A percentile compares a stretch with the other conserved stretches of the same genome.
phyloP scores from a whole-genome alignment of 2,888 invertebrate genomes.

The Ichneumoninae sp. region DNA sequence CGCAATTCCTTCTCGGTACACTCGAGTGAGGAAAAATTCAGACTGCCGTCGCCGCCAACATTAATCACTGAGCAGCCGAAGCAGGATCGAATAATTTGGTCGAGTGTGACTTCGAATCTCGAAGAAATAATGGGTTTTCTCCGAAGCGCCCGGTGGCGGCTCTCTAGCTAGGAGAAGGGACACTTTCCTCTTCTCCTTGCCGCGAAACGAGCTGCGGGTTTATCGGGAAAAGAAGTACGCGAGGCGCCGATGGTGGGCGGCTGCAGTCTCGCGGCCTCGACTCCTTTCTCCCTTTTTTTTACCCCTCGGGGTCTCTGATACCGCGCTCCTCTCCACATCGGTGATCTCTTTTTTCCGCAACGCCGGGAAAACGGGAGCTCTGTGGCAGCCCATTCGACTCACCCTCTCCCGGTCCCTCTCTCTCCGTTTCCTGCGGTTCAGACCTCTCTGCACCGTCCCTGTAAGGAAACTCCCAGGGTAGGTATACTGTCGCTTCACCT shows the following conservation, averaged over 20 bases:
- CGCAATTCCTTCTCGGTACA: conserved; percentile 52
- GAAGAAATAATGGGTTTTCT: conserved; percentile 67
- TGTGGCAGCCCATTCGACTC: conserved; percentile 42
- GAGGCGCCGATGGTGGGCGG: conserved; percentile 45
- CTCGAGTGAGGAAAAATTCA: conserved; percentile 48
- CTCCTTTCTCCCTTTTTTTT: conserved; percentile 49
- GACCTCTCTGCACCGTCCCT: conserved; percentile 27
- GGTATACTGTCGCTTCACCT: conserved; percentile 56
- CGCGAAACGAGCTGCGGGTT: conserved; percentile 63
- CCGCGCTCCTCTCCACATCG: conserved; percentile 42
- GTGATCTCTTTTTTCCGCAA: conserved; percentile 62
- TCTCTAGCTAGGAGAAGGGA: neutral
- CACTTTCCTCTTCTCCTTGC: conserved; percentile 28
- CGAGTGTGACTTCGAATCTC: conserved; percentile 67
- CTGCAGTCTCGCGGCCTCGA: conserved; percentile 50
- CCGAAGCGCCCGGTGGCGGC: conserved; percentile 18
- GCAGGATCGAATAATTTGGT: conserved; percentile 68
- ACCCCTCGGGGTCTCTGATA: conserved; percentile 35
- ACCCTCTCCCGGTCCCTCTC: conserved; percentile 11
- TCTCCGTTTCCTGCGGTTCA: conserved; percentile 44
- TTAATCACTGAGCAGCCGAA: conserved; percentile 66
- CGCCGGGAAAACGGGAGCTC: conserved; percentile 59
- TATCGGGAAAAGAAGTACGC: conserved; percentile 59
- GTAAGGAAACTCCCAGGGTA: conserved; percentile 29
- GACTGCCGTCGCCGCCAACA: conserved; percentile 58